Evolutionary conservation across 2,888 invertebrate genomes (phyloP).

Genomic region (Pachliopta kotzebuea): DNA sequence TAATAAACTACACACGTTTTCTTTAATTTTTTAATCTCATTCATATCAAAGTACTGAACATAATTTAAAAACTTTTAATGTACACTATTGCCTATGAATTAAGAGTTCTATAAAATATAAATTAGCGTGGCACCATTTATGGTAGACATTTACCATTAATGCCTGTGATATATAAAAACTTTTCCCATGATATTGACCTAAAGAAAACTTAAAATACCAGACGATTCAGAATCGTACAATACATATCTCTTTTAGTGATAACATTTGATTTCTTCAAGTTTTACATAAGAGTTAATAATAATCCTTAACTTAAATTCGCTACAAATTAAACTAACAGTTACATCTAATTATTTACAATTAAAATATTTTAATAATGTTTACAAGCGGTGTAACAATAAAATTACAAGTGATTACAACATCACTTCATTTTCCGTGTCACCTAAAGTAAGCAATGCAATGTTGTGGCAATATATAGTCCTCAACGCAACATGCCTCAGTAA

Average conservation of each 20-base stretch:
- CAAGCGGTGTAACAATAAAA: constrained; percentile 53
- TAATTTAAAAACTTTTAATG: constrained; percentile 66
- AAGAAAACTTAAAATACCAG: constrained; percentile 45
- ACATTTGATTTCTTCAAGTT: constrained; percentile 45
- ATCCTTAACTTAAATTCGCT: constrained; percentile 50
- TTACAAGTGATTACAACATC: constrained; percentile 73
- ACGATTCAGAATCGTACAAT: constrained; percentile 68
- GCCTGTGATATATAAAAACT: constrained; percentile 45
- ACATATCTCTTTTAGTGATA: constrained; percentile 44
- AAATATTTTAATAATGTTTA: constrained; percentile 42
- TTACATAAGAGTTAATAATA: constrained; percentile 57
- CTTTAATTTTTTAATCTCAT: constrained; percentile 72
- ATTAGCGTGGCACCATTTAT: constrained; percentile 67
- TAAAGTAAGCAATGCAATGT: constrained; percentile 49
- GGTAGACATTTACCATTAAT: constrained; percentile 47
- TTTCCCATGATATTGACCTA: constrained; percentile 55
- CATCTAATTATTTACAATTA: constrained; percentile 59
- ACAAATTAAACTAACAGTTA: constrained; percentile 50
- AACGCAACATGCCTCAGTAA: constrained; percentile 36
- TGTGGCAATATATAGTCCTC: constrained; percentile 41
- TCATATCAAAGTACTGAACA: constrained; percentile 77
- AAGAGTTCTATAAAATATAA: constrained; percentile 69
- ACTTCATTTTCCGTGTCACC: constrained; percentile 50
- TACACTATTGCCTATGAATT: constrained; percentile 62
- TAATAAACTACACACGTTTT: constrained; percentile 38